Percentiles rank a stretch among this genome's conserved stretches.
Conservation (phyloP, 2,797 vertebrate species). For the Anguilla megastoma region DNA sequence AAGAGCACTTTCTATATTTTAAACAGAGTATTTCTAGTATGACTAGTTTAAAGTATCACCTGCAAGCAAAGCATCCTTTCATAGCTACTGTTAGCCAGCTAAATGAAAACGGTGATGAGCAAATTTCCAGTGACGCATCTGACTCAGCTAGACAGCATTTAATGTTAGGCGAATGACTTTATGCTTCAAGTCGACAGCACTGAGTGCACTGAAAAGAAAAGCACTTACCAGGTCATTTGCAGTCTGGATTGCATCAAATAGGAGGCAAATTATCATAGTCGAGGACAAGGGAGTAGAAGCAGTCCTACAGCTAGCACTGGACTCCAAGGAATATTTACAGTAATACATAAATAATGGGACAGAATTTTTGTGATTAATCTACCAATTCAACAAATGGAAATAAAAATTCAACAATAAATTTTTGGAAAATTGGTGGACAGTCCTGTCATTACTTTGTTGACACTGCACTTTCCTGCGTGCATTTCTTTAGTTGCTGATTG, state of each 20-base stretch:
- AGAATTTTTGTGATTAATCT: neutral
- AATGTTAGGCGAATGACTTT: neutral
- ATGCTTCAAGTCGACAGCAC: neutral
- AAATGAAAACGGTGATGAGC: neutral
- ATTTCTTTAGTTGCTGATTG: neutral
- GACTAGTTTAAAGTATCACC: neutral
- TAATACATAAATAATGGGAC: neutral
- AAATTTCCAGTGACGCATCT: slow-evolving; percentile 1
- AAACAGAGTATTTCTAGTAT: neutral
- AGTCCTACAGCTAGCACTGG: neutral
- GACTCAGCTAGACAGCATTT: neutral
- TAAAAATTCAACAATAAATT: too few relatives aligned
- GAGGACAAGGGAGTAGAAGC: neutral
- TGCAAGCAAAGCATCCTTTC: neutral
- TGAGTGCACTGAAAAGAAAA: slow-evolving; percentile 2
- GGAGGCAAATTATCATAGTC: neutral
- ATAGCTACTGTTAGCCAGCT: neutral
- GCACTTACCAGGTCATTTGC: neutral
- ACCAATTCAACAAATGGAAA: neutral
- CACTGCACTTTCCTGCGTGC: neutral
- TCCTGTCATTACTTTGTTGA: neutral
- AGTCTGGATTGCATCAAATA: neutral
- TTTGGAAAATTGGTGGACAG: too few relatives aligned
- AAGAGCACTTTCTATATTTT: neutral
- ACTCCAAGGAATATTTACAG: neutral